Base-by-base conservation (phyloP, 2,797 vertebrate species). In the Microctenopoma lineatum region DNA sequence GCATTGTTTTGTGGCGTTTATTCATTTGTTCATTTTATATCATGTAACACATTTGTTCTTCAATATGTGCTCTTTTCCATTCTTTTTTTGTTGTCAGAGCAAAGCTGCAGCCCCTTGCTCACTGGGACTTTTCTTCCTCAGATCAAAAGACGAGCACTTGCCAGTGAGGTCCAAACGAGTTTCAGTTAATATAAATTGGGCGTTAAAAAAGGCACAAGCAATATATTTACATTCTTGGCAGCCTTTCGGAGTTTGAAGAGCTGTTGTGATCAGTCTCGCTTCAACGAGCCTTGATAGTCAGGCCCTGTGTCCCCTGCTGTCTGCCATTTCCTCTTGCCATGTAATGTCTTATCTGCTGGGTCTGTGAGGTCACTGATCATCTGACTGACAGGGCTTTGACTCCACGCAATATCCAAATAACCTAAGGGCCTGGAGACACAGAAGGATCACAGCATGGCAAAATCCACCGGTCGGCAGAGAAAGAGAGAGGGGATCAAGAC, bases 331-430 rank as follows among this genome's bases (percentile, higher is more conserved):
- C 89, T 88, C 89, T 87, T 84, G 80, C 84, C 82, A 72, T 86
- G 85, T 87, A 87, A 83, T 60, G 56, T 85, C 89, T 92, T 93
- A 92, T 91, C 89, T 87, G 80, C 78, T 62, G 84, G 77, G 83
- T 81, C 83, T 88, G 76, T 79, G 67, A 85, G 89, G 89, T 90
- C 92, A 94, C 72, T 75, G 90, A 86, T 90, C 86, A 93, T 93
- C 90, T 92, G 93, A 94, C 69, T 93, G 93, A 92, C 91, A 90
- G 90, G 76, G 70, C 85, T 89, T 86, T 88, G 87, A 92, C 90
- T 90, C 80, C 54, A 77, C 36, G 79, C 84, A 84, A 86, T 86
- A 91, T 91, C 85, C 86, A 91, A 91, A 91, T 84, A 93, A 77
- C 88, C 88, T 1, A 61, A 79, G 85, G 88, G 88, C 79, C 78